Evolutionary conservation across 2,113 vertebrate genomes (phyloP), one percentile per base, ranked within the genome.

Genomic region (Rhagologus leucostigma): DNA sequence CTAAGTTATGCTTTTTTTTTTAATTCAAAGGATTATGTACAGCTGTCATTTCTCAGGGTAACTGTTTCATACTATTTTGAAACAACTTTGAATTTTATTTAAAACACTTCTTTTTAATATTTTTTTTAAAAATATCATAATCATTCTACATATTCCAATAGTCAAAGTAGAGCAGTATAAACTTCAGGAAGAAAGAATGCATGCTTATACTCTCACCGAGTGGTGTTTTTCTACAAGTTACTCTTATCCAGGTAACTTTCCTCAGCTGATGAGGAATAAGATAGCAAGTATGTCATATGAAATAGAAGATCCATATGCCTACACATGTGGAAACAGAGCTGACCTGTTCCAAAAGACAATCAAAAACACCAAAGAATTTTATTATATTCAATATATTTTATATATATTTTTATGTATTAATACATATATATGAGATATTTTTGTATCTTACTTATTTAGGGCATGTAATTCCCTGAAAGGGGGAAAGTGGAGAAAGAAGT

Each of bases 401-500:
- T 30, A 37, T 16, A 9, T 26, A 10, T n/a, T 6, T 22, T 9
- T 23, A 6, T 16, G 15, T 42, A 18, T 19, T 29, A 13, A 6
- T 6, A 4, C 1, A 10, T n/a, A 3, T 24, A 10, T 50, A 21
- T 19, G 4, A 37, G 44, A 35, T 42, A 29, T 75, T 75, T 85
- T 65, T 64, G 26, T 39, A 13, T 47, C 9, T 78, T 50, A 14
- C 5, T 53, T 41, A 11, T 52, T 47, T 44, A 76, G 16, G 13
- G 8, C 8, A 47, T 9, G 4, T 7, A 42, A 63, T 56, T 78
- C n/a, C 16, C 9, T 21, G 13, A 27, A 29, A 8, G 7, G 16
- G 11, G 6, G 3, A 26, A 44, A 13, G 14, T 1, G 4, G 4
- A 3, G 1, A 11, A 57, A 35, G 4, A 64, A 55, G 5, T 26